These are phyloP conservation scores for Platysternon megacephalum DNA, from an alignment of 2,113 vertebrate genomes.

Conservation along the genomic window DNA sequence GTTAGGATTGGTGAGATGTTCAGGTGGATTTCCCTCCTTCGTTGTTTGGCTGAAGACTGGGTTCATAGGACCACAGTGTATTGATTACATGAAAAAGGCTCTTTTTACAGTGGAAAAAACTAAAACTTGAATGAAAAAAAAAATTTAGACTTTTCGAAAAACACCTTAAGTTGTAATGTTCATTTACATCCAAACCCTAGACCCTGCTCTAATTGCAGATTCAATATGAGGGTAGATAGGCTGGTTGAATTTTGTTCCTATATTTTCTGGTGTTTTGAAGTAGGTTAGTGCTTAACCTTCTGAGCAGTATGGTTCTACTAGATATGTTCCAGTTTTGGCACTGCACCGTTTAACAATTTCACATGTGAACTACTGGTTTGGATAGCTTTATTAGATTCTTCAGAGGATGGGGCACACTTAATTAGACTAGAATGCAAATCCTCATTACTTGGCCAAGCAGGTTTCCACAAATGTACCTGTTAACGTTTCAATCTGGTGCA, in stretches of 20 bases:
- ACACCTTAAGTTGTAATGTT: not conserved
- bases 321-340: not conserved
- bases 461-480: not conserved
- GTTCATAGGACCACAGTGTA: not conserved
- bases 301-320: not conserved
- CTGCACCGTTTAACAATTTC: not conserved
- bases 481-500: not conserved
- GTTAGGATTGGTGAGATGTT: not conserved
- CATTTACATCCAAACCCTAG: not conserved
- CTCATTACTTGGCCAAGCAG: not conserved
- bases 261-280: not conserved
- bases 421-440: not conserved
- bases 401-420: not conserved
- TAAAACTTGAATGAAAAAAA: not conserved
- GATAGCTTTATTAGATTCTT: not conserved
- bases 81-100: not conserved
- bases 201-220: not conserved
- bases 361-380: not conserved
- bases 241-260: not conserved
- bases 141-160: not conserved
- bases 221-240: not conserved
- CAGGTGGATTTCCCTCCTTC: not conserved
- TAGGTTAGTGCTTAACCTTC: not conserved
- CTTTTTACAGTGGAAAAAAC: not conserved
- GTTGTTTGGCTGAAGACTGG: not conserved